Percentiles rank a stretch among this genome's conserved stretches.
Evolutionary conservation across 2,797 vertebrate genomes (phyloP).

Genomic region (Rhabdophis nuchalis): DNA sequence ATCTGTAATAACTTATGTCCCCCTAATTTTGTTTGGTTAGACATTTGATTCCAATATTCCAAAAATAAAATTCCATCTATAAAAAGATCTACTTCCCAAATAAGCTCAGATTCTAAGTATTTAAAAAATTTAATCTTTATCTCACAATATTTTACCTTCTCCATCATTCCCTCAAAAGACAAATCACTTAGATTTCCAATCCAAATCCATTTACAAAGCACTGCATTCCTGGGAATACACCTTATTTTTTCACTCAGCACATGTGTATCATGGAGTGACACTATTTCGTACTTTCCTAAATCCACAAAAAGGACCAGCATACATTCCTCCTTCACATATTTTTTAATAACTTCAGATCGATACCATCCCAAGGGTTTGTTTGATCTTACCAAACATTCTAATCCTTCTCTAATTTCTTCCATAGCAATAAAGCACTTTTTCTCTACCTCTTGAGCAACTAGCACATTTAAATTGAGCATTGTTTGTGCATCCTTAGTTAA

Average conservation of each 20-base stretch:
- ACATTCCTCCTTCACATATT: slow-evolving; percentile 41
- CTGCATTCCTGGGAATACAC: slow-evolving; percentile 68
- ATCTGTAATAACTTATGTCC: not conserved
- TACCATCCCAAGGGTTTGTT: slow-evolving; percentile 64
- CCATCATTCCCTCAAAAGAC: slow-evolving; percentile 39
- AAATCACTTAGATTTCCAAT: slow-evolving; percentile 46
- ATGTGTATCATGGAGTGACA: slow-evolving; percentile 61
- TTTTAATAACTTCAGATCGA: slow-evolving; percentile 68
- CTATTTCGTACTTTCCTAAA: slow-evolving; percentile 64
- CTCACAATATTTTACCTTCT: slow-evolving; percentile 58
- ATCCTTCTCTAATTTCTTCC: slow-evolving; percentile 66
- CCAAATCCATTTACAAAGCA: slow-evolving; percentile 72
- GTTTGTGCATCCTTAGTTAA: slow-evolving; percentile 60
- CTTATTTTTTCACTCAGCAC: slow-evolving; percentile 45
- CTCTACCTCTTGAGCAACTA: slow-evolving; percentile 58
- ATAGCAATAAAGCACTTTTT: slow-evolving; percentile 40
- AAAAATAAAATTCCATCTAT: slow-evolving; percentile 54
- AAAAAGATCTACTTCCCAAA: slow-evolving; percentile 77
- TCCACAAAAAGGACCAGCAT: slow-evolving; percentile 75
- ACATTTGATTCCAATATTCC: slow-evolving; percentile 46
- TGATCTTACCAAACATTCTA: slow-evolving; percentile 73
- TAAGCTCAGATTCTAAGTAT: slow-evolving; percentile 52
- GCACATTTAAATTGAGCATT: slow-evolving; percentile 55
- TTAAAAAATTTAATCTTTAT: slow-evolving; percentile 71
- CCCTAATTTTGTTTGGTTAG: slow-evolving; percentile 1